Conservation (phyloP, 2,113 vertebrate genomes). For the Strigops habroptila region DNA sequence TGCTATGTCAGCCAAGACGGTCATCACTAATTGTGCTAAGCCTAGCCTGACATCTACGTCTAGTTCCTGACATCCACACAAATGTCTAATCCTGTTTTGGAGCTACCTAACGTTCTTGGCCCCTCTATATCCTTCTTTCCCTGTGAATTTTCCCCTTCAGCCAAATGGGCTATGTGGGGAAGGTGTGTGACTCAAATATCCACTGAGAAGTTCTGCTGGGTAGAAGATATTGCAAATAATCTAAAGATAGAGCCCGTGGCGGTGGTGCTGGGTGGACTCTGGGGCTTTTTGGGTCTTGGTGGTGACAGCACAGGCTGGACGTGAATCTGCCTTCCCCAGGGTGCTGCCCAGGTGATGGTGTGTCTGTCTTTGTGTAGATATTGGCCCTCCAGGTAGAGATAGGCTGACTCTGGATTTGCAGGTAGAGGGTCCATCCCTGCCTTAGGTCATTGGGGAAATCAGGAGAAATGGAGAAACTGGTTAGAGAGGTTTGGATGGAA, state of each 20-base stretch:
- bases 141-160: background rate
- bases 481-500: background rate
- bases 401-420: background rate
- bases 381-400: background rate
- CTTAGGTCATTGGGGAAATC: background rate
- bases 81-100: background rate
- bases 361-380: background rate
- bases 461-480: background rate
- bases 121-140: background rate
- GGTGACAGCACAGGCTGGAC: background rate
- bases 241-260: background rate
- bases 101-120: background rate
- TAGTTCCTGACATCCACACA: background rate
- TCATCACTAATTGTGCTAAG: background rate
- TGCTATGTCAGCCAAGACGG: background rate
- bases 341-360: background rate
- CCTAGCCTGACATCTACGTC: background rate
- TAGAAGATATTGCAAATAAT: background rate
- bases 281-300: background rate
- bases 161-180: background rate
- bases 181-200: background rate
- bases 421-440: background rate
- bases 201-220: background rate
- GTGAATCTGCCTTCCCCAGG: rapidly evolving
- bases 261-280: background rate